These are phyloP conservation scores for Irena cyanogastra DNA, from an alignment of 2,113 vertebrate species.

Conservation along the genomic window DNA sequence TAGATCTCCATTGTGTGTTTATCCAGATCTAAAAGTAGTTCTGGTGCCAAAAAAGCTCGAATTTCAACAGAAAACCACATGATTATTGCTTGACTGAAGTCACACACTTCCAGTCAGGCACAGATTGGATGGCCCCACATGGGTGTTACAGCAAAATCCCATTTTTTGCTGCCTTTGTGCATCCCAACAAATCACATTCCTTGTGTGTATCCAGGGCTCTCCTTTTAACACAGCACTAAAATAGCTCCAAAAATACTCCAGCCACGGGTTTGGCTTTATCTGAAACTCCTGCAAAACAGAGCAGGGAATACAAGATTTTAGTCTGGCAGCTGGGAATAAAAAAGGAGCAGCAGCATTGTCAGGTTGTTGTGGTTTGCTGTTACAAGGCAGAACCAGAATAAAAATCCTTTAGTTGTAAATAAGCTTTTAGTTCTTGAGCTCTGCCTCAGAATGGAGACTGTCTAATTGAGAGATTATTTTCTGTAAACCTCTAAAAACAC, in stretches of 20 bases:
- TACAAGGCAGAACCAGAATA: not conserved
- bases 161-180: not conserved
- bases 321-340: not conserved
- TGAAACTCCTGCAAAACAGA: not conserved
- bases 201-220: not conserved
- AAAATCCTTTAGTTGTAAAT: not conserved
- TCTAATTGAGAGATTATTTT: not conserved
- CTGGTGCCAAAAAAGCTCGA: conserved; percentile 9
- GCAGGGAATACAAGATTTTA: not conserved
- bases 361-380: not conserved
- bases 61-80: not conserved
- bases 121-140: not conserved
- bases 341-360: not conserved
- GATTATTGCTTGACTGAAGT: not conserved
- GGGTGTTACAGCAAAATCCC: not conserved
- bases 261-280: not conserved
- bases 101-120: not conserved
- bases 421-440: not conserved
- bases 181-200: not conserved
- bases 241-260: not conserved
- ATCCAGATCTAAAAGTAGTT: not conserved
- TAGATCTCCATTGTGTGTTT: not conserved
- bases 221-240: not conserved
- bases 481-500: not conserved
- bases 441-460: not conserved